phyloP scores from a whole-genome alignment of 53 echinoderm and acorn worm genomes.

The Echinometra lucunter region DNA sequence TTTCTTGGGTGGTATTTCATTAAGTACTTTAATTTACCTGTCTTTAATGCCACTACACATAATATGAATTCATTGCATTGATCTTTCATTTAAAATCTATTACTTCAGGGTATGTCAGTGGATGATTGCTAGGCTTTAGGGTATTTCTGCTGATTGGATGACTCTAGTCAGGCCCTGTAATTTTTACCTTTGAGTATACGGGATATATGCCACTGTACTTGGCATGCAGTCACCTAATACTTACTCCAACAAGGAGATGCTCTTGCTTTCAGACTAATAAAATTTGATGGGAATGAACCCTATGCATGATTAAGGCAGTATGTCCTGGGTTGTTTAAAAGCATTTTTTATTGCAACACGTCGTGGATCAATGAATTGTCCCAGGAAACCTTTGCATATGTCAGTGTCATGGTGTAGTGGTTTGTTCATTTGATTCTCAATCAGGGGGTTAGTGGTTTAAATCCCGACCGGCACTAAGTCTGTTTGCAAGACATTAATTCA shows the following conservation, averaged over 20 bases:
- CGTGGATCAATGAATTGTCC: too few species aligned
- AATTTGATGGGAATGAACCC: not conserved
- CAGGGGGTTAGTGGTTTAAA: too few species aligned
- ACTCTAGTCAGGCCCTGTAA: not conserved
- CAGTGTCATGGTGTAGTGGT: too few species aligned
- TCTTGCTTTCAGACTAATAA: not conserved
- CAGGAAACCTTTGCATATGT: too few species aligned
- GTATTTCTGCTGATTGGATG: conserved; percentile 4
- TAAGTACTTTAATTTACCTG: not conserved
- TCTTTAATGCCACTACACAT: not conserved
- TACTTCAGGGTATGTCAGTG: not conserved
- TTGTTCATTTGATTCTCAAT: too few species aligned
- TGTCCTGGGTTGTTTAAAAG: too few species aligned
- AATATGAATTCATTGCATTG: not conserved
- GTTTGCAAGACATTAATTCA: too few species aligned
- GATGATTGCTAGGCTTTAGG: conserved; percentile 31
- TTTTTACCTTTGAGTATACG: conserved; percentile 2
- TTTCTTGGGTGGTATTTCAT: not conserved
- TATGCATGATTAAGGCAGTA: too few species aligned
- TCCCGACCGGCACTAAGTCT: too few species aligned
- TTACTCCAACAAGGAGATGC: not conserved
- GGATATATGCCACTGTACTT: not conserved
- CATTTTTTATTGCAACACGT: too few species aligned
- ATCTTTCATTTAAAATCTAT: not conserved
- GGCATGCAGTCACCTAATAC: not conserved